phyloP scores from a whole-genome alignment of 2,113 vertebrate genomes.

The Romanogobio albipinnatus region DNA sequence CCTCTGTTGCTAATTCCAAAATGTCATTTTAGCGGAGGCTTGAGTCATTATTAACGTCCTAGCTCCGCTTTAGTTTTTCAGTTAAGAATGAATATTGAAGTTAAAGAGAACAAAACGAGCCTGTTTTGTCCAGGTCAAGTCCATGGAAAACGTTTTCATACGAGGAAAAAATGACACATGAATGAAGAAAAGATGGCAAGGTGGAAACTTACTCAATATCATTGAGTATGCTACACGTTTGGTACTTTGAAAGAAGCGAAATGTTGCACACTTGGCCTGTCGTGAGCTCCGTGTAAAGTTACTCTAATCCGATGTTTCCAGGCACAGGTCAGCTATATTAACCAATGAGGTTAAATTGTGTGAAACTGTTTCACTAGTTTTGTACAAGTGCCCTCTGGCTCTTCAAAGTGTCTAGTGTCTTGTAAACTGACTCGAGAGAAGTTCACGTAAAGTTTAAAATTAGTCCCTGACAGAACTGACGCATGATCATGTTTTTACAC shows the following conservation, averaged over 20 bases:
- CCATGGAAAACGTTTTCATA: constrained; percentile 43
- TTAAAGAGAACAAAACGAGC: constrained; percentile 14
- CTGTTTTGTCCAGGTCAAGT: constrained; percentile 52
- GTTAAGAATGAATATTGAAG: neutral
- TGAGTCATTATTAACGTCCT: neutral
- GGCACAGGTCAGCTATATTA: neutral
- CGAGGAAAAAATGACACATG: constrained; percentile 49
- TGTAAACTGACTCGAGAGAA: constrained; percentile 7
- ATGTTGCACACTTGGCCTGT: neutral
- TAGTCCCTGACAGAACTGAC: constrained; percentile 26
- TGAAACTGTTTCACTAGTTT: neutral
- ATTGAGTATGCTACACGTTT: neutral
- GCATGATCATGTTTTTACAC: neutral
- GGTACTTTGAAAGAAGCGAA: neutral
- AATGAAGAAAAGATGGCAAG: constrained; percentile 27
- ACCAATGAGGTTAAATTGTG: neutral
- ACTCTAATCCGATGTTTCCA: neutral
- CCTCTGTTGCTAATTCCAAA: too few relatives aligned
- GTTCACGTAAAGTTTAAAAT: constrained; percentile 16
- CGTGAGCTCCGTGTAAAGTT: neutral
- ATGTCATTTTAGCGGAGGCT: too few relatives aligned
- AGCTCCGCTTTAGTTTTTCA: neutral
- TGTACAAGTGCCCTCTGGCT: constrained; percentile 1
- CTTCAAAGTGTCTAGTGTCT: neutral
- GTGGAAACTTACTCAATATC: neutral